Conservation (phyloP, 2,888 invertebrate species). For the Thalpophila matura region DNA sequence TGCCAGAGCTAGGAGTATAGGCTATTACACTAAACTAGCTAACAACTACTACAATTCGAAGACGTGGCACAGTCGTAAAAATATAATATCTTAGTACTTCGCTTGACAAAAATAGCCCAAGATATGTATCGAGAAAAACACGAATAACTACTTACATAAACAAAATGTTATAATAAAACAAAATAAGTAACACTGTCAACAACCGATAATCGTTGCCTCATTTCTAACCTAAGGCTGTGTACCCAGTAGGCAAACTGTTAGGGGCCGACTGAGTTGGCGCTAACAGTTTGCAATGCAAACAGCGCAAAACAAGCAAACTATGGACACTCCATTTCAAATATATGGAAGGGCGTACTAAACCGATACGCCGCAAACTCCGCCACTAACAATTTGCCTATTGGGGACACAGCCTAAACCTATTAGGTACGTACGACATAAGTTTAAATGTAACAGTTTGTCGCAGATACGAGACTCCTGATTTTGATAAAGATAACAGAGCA, state of each 20-base stretch:
- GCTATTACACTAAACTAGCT: not conserved
- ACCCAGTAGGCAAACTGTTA: too few species aligned
- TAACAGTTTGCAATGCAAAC: too few species aligned
- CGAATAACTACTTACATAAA: not conserved
- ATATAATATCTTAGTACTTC: not conserved
- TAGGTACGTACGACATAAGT: not conserved
- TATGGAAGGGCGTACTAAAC: too few species aligned
- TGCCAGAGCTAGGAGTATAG: not conserved
- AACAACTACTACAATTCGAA: not conserved
- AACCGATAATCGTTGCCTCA: constrained; percentile 32
- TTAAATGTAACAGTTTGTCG: constrained; percentile 3
- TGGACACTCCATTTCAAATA: too few species aligned
- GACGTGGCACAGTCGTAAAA: not conserved
- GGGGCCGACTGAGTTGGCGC: too few species aligned
- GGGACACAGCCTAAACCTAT: too few species aligned
- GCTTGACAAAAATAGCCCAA: constrained; percentile 10
- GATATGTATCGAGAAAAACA: constrained; percentile 6
- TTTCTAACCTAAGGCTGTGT: constrained; percentile 16
- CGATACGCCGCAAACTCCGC: too few species aligned
- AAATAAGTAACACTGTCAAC: constrained; percentile 26
- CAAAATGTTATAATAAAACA: too few species aligned
- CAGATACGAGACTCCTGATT: constrained; percentile 21
- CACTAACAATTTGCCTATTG: too few species aligned
- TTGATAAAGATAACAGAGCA: constrained; percentile 19
- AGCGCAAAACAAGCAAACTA: too few species aligned